phyloP scores from a whole-genome alignment of 1,140 invertebrate species.

The Zaprionus ornatus region DNA sequence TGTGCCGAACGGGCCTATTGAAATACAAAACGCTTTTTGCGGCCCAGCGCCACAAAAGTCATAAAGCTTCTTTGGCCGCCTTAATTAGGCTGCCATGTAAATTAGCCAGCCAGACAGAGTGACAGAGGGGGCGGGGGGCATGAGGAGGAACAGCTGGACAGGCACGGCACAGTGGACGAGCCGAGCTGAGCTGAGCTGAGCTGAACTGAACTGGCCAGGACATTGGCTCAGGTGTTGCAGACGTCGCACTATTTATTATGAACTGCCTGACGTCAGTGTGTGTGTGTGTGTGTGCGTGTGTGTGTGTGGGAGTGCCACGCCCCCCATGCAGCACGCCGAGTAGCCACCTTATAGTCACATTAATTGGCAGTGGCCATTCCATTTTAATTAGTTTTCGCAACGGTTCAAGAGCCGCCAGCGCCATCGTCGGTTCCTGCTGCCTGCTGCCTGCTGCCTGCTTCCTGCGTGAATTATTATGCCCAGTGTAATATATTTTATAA shows the following conservation, averaged over 20 bases:
- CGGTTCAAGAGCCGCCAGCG: conserved; percentile 59
- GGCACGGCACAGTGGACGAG: not conserved
- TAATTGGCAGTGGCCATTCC: conserved; percentile 77
- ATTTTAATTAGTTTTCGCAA: conserved; percentile 81
- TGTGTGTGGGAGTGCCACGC: conserved; percentile 40
- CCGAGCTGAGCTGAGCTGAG: not conserved
- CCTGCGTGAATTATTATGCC: conserved; percentile 73
- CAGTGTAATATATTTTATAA: conserved; percentile 73
- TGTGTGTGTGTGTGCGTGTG: conserved; percentile 43
- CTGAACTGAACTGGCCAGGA: not conserved
- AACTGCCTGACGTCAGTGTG: not conserved
- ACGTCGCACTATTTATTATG: conserved; percentile 66
- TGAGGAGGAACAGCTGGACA: not conserved
- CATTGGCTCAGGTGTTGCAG: conserved; percentile 10
- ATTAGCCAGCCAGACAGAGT: conserved; percentile 43
- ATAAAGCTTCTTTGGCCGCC: conserved; percentile 66
- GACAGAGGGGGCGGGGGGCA: not conserved
- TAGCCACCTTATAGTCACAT: conserved; percentile 53
- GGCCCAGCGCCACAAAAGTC: conserved; percentile 49
- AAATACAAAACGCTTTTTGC: conserved; percentile 71
- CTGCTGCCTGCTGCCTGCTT: conserved; percentile 17
- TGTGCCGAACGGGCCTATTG: conserved; percentile 50
- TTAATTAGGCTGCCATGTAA: conserved; percentile 73
- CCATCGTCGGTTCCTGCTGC: conserved; percentile 19
- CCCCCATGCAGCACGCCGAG: not conserved